Conservation (phyloP, 2,888 invertebrate genomes). For the Standfussiana lucernea region DNA sequence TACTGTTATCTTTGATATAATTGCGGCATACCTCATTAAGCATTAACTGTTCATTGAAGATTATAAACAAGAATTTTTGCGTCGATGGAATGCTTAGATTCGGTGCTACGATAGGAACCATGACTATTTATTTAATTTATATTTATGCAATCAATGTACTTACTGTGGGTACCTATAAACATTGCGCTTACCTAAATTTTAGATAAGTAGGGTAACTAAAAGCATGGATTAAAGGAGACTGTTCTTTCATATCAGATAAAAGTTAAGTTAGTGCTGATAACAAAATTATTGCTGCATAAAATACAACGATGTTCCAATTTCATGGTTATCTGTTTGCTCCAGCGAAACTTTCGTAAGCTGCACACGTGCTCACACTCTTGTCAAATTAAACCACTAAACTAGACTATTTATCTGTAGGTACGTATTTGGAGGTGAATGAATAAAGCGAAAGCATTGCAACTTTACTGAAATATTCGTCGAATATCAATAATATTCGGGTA, state of each 20-base stretch:
- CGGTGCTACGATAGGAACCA: slow-evolving; percentile 33
- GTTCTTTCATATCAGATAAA: slow-evolving; percentile 51
- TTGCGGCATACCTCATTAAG: slow-evolving; percentile 61
- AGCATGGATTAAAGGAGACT: slow-evolving; percentile 48
- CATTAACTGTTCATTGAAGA: slow-evolving; percentile 61
- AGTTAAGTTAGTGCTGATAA: slow-evolving; percentile 69
- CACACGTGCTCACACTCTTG: slow-evolving; percentile 58
- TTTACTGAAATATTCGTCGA: slow-evolving; percentile 58
- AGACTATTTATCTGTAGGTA: slow-evolving; percentile 27
- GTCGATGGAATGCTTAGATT: slow-evolving; percentile 56
- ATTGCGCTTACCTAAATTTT: slow-evolving; percentile 7
- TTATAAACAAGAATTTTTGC: slow-evolving; percentile 62
- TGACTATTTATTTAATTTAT: slow-evolving; percentile 33
- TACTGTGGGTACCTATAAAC: slow-evolving; percentile 3
- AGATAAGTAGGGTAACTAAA: slow-evolving; percentile 50
- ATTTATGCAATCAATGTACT: background rate
- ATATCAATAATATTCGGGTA: slow-evolving; percentile 72
- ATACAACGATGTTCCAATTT: slow-evolving; percentile 75
- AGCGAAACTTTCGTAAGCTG: slow-evolving; percentile 72
- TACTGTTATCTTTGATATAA: slow-evolving; percentile 65
- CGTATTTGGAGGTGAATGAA: slow-evolving; percentile 18
- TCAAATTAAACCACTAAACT: slow-evolving; percentile 46
- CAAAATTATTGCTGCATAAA: slow-evolving; percentile 60
- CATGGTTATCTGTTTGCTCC: slow-evolving; percentile 76
- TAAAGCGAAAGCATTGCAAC: slow-evolving; percentile 36